Evolutionary conservation across 1,140 invertebrate genomes (phyloP), one percentile per base, ranked within the genome.

Genomic region (Zeugodacus cucurbitae): DNA sequence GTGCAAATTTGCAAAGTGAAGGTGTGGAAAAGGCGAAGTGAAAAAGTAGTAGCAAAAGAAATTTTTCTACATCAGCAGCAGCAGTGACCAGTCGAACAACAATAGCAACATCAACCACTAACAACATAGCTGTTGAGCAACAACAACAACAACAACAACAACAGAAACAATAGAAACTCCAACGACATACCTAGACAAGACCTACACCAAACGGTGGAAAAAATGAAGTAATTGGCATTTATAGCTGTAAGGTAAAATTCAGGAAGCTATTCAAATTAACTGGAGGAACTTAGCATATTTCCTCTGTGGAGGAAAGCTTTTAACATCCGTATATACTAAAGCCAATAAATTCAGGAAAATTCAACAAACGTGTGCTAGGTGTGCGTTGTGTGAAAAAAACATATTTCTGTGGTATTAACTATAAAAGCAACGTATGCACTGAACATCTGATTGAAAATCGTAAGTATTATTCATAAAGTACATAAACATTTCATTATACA

Each of bases 11-110:
- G 74, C 41, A 82, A 82, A 82, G 74, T 82, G 74, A 82, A 82
- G n/a, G 74, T 48, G 74, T 82, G 37, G 37, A 82, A 82, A 48
- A 82, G 44, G 37, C 74, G 8, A 48, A 82, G 74, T 82, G 74
- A 82, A 82, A 82, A 82, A 82, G 41, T 82, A 82, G 41, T 82
- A n/a, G 74, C 11, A 37, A 41, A 74, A 82, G 74, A 82, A 82
- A 82, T 48, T 82, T 82, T 82, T 82, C 74, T 82, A 48, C 37
- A 44, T 82, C 74, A 82, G 74, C 74, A 82, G 37, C 74, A 82
- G 74, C 74, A 82, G 37, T 44, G 70, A 78, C 70, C 32, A 78
- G 37, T 48, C 26, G 10, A 82, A 26, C 74, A 82, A 82, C 74
- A 82, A 48, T 82, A 82, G 41, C 34, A 48, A 82, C 32, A 74